These are phyloP conservation scores for Lydus trimaculatus DNA, from an alignment of 2,888 invertebrate genomes.

Conservation along the genomic window DNA sequence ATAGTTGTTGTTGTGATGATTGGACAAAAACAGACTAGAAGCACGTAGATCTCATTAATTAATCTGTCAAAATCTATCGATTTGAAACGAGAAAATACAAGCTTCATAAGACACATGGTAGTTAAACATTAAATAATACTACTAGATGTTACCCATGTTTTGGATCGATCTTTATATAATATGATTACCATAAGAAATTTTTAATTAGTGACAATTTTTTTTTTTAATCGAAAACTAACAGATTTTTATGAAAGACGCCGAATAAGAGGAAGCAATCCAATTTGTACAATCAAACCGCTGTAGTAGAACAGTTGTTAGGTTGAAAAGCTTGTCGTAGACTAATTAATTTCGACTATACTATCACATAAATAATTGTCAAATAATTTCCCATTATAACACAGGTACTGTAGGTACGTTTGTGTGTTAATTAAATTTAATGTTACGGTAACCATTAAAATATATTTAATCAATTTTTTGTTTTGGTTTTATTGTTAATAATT, in stretches of 20 bases:
- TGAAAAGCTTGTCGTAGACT: background rate
- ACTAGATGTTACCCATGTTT: background rate
- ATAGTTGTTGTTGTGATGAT: background rate
- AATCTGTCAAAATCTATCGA: background rate
- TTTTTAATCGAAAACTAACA: background rate
- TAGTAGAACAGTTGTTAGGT: background rate
- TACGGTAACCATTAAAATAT: background rate
- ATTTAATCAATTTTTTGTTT: constrained; percentile 32
- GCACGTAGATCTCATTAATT: constrained; percentile 1
- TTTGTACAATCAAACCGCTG: background rate
- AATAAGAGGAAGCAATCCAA: background rate
- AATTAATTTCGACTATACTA: background rate
- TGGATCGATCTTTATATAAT: background rate
- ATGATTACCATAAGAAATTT: background rate
- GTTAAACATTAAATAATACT: too few species aligned
- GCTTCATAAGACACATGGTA: background rate
- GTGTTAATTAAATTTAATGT: background rate
- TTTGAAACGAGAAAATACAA: background rate
- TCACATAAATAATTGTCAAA: constrained; percentile 3
- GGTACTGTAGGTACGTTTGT: background rate
- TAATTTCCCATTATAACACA: background rate
- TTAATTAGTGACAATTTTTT: background rate
- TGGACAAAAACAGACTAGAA: background rate
- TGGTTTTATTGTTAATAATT: constrained; percentile 11
- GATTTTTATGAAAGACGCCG: background rate